Conservation (phyloP, 1,140 invertebrate genomes). For the Diachasma alloeum region DNA sequence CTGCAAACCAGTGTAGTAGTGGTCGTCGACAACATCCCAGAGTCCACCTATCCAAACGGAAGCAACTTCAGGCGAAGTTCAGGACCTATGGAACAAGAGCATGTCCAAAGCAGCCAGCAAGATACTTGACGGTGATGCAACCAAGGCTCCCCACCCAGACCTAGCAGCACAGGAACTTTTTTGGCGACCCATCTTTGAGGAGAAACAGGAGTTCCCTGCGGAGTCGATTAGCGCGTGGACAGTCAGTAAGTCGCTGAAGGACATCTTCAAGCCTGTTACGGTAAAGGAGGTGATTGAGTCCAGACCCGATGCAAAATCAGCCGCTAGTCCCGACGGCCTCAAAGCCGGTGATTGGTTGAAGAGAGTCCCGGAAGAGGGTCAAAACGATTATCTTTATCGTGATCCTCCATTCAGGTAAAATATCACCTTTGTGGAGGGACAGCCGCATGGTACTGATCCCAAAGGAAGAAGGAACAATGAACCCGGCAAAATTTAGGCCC, state of each 20-base stretch:
- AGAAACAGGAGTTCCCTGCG: not conserved
- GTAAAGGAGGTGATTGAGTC: not conserved
- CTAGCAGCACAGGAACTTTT: not conserved
- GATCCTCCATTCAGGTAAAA: not conserved
- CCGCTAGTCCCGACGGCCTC: slow-evolving; percentile 16
- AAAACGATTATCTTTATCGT: slow-evolving; percentile 12
- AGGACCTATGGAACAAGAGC: slow-evolving; percentile 11
- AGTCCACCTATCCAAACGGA: not conserved
- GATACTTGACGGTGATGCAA: not conserved
- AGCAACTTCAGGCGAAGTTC: not conserved
- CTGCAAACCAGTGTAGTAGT: too few species aligned
- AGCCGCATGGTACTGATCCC: slow-evolving; percentile 25
- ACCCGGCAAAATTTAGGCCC: slow-evolving; percentile 16
- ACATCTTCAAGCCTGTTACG: not conserved
- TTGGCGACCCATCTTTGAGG: slow-evolving; percentile 10
- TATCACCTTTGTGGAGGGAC: slow-evolving; percentile 1
- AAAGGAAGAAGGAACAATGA: slow-evolving; percentile 11
- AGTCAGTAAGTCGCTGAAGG: not conserved
- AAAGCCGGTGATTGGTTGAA: not conserved
- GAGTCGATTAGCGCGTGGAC: not conserved
- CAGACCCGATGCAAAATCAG: not conserved
- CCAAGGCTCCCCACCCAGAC: not conserved
- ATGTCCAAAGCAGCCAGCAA: slow-evolving; percentile 4
- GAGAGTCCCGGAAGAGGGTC: not conserved
- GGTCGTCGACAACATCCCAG: too few species aligned